A percentile compares a stretch with the other conserved stretches of the same genome.
These are phyloP conservation scores for Corythaixoides concolor DNA, from an alignment of 2,113 vertebrate species.

Conservation along the genomic window DNA sequence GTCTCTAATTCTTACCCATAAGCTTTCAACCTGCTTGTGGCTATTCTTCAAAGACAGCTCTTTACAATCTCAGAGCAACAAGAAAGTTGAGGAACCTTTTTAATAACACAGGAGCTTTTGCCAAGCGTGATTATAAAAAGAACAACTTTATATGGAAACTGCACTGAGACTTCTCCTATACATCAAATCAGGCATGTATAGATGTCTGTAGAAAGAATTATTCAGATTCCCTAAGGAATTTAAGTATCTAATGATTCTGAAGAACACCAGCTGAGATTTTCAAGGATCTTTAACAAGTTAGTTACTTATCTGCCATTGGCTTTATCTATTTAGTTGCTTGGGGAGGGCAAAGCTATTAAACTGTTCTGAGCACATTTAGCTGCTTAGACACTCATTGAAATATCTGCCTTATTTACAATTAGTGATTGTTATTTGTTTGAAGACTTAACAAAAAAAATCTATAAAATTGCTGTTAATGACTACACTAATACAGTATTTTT, in stretches of 20 bases:
- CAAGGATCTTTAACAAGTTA: neutral
- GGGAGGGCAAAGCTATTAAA: no score
- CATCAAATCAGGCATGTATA: neutral
- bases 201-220: neutral
- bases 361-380: neutral
- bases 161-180: neutral
- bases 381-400: neutral
- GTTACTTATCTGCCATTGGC: neutral
- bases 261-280: neutral
- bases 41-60: neutral
- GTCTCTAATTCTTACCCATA: neutral
- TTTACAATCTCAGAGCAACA: neutral
- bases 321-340: neutral
- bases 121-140: neutral
- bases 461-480: neutral
- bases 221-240: neutral
- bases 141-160: neutral
- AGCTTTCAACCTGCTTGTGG: neutral
- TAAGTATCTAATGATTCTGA: neutral
- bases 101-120: neutral
- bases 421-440: neutral
- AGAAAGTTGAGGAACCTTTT: neutral
- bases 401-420: neutral
- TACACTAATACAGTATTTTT: neutral
- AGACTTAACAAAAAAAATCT: neutral